Evolutionary conservation across 1,140 invertebrate genomes (phyloP).

Genomic region (Nylanderia fulva): DNA sequence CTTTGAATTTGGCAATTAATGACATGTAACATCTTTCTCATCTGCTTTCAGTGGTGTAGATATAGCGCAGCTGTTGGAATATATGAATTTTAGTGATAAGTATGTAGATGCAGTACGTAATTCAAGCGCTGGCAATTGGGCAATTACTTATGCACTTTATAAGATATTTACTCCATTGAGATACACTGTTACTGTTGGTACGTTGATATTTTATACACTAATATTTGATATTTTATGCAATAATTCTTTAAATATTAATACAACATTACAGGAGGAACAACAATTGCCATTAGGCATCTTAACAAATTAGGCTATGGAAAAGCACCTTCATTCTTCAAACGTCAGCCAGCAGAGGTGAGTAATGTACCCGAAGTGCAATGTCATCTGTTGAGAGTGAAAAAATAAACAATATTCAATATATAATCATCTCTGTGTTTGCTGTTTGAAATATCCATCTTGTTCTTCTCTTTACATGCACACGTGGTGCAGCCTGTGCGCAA

Average conservation of each 20-base stretch:
- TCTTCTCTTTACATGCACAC: conserved; percentile 67
- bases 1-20: not conserved
- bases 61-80: conserved; percentile 91
- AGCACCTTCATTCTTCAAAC: conserved; percentile 52
- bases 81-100: conserved; percentile 90
- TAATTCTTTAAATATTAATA: conserved; percentile 19
- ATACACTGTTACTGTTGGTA: conserved; percentile 95
- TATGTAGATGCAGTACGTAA: conserved; percentile 91
- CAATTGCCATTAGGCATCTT: conserved; percentile 65
- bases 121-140: conserved; percentile 94
- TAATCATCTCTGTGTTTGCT: conserved; percentile 30
- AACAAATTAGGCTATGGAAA: conserved; percentile 57
- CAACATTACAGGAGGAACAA: conserved; percentile 65
- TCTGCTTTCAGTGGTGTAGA: conserved; percentile 93
- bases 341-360: conserved; percentile 28
- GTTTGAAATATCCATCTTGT: conserved; percentile 56
- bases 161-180: conserved; percentile 96
- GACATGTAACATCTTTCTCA: not conserved
- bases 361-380: conserved; percentile 18
- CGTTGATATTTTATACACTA: conserved; percentile 85
- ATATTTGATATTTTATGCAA: conserved; percentile 17
- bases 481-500: conserved; percentile 61
- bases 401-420: conserved; percentile 1
- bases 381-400: conserved; percentile 17
- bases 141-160: conserved; percentile 95